These are phyloP conservation scores for Amphibalanus amphitrite DNA, from an alignment of 1,140 invertebrate species.

Conservation along the genomic window DNA sequence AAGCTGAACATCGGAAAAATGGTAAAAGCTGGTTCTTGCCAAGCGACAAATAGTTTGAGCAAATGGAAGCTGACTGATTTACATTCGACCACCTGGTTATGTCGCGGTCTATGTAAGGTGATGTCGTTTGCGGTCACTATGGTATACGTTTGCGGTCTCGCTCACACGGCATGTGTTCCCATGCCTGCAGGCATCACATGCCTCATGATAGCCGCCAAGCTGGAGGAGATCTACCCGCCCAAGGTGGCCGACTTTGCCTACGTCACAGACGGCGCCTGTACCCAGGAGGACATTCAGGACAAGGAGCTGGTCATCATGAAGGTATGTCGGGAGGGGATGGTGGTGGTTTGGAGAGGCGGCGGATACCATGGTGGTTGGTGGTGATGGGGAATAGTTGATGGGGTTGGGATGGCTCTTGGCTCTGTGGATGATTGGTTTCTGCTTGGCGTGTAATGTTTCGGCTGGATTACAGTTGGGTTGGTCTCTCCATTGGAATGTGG, in stretches of 20 bases:
- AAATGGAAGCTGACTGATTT: too few relatives aligned
- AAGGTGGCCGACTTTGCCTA: conserved; percentile 90
- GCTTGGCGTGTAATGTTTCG: too few relatives aligned
- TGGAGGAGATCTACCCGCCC: conserved; percentile 98
- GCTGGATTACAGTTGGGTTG: too few relatives aligned
- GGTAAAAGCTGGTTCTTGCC: too few relatives aligned
- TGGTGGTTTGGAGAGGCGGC: neutral
- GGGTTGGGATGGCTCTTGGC: conserved; percentile 10
- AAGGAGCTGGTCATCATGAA: conserved; percentile 80
- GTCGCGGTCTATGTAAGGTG: conserved; percentile 7
- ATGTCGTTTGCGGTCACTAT: conserved; percentile 4
- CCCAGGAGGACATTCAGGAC: conserved; percentile 64
- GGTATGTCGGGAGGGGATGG: conserved; percentile 25
- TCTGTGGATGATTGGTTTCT: conserved; percentile 12
- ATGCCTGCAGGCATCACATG: conserved; percentile 60
- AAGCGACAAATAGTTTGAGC: too few relatives aligned
- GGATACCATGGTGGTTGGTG: neutral
- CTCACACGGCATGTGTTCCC: conserved; percentile 14
- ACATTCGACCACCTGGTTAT: too few relatives aligned
- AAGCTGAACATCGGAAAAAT: too few relatives aligned
- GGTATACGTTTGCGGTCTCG: conserved; percentile 13
- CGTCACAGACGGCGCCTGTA: conserved; percentile 92
- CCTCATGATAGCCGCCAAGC: conserved; percentile 88
- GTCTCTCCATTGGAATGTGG: too few relatives aligned
- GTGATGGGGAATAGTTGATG: conserved; percentile 7